A percentile compares a stretch with the other conserved stretches of the same genome.
These are phyloP conservation scores for Lagocephalus sceleratus DNA, from an alignment of 2,797 vertebrate genomes.

Conservation along the genomic window DNA sequence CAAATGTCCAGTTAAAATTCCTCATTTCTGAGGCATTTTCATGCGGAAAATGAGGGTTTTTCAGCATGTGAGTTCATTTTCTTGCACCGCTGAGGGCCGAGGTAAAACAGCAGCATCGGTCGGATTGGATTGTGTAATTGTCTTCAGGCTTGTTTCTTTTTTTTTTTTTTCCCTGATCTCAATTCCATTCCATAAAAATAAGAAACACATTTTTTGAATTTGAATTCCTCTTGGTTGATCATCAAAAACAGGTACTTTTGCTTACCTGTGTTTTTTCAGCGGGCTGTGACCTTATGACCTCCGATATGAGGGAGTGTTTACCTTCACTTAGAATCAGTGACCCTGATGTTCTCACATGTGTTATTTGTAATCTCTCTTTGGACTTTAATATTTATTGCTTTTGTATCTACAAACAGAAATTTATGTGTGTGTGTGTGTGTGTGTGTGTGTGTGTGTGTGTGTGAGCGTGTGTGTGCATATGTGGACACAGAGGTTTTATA, in stretches of 20 bases:
- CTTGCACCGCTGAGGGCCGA: constrained; percentile 80
- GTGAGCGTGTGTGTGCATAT: constrained; percentile 8
- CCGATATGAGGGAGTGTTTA: constrained; percentile 69
- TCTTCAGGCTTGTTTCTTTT: constrained; percentile 84
- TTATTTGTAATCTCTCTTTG: constrained; percentile 77
- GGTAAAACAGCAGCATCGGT: constrained; percentile 92
- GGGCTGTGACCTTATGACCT: constrained; percentile 74
- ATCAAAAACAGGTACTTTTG: background rate
- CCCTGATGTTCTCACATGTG: constrained; percentile 76
- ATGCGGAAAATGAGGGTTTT: constrained; percentile 69
- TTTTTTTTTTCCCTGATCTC: constrained; percentile 80
- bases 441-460: constrained; percentile 26
- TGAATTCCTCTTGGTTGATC: constrained; percentile 36
- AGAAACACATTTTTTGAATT: constrained; percentile 88
- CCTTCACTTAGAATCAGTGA: constrained; percentile 82
- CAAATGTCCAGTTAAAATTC: constrained; percentile 62
- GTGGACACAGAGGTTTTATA: constrained; percentile 3
- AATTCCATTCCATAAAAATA: constrained; percentile 93
- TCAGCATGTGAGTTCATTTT: constrained; percentile 80
- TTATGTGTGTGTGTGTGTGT: constrained; percentile 38
- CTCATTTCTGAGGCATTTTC: constrained; percentile 70
- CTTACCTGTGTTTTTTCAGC: constrained; percentile 30
- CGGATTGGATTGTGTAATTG: constrained; percentile 84
- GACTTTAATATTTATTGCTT: constrained; percentile 72
- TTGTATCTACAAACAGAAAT: constrained; percentile 60